Evolutionary conservation across 2,797 vertebrate genomes (phyloP), one percentile per base, ranked within the genome.

Genomic region (Arremon aurantiirostris): DNA sequence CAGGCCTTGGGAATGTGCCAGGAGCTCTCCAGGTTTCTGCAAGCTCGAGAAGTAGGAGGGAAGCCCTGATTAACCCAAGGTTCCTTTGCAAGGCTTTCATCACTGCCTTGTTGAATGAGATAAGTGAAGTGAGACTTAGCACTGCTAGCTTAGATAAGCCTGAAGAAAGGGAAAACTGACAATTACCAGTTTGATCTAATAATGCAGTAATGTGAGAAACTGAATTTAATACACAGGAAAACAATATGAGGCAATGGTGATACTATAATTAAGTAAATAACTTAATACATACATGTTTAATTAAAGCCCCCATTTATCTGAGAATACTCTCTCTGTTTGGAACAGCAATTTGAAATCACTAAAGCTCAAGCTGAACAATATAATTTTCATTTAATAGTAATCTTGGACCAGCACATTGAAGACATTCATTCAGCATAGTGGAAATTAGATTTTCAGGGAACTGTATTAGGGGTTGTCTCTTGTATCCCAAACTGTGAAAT

Each of bases 181-280:
- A 93, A 82, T 93, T 95, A 90, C 41, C 57, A 35, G 35, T 89
- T 84, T 85, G 94, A 96, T 93, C 55, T 55, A 87, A 90, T 69
- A 79, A 83, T 50, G 41, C 73, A 89, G 85, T 80, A 94, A 87
- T 34, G 22, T 69, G 65, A 90, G 82, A 94, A 93, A 72, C 37
- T 42, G 73, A 94, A 92, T 90, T 90, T 61, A 82, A 91, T 65
- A 82, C 68, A 87, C 49, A 65, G 14, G 71, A 88, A 93, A 92
- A 86, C 73, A 91, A 81, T 82, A 65, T n/a, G 53, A 89, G 39
- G 72, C 61, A 49, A 75, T 61, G 34, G 82, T 86, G 94, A 94
- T 87, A 91, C 57, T 85, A 27, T 91, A 96, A 91, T 97, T 93
- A 95, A 92, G 90, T 70, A 83, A 96, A 93, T 89, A 95, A 89